A percentile compares a stretch with the other conserved stretches of the same genome.
These are phyloP conservation scores for Beris morrisii DNA, from an alignment of 2,888 invertebrate species.

Conservation along the genomic window DNA sequence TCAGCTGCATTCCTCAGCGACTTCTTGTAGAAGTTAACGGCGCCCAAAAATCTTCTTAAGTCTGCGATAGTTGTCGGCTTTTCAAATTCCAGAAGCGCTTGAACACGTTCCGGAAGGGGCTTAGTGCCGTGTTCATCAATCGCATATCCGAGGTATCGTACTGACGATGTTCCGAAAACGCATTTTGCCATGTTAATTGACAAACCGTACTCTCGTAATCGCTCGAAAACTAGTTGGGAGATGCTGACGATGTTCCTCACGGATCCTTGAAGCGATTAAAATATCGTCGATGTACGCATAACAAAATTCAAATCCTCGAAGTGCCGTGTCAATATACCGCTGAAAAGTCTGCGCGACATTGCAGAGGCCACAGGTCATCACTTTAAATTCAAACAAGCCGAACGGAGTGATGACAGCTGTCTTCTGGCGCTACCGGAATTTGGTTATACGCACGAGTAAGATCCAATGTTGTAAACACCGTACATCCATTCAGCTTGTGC, in stretches of 20 bases:
- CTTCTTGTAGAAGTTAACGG: too few relatives aligned
- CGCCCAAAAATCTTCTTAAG: too few relatives aligned
- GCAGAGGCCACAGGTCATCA: not conserved
- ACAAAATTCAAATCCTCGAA: not conserved
- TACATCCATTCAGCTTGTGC: too few relatives aligned
- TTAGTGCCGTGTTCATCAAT: too few relatives aligned
- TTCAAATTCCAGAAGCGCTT: too few relatives aligned
- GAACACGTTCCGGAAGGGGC: too few relatives aligned
- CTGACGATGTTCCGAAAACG: not conserved
- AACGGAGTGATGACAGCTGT: constrained; percentile 6
- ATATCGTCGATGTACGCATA: not conserved
- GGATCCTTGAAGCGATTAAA: not conserved
- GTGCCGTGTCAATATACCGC: constrained; percentile 9
- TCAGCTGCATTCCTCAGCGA: too few relatives aligned
- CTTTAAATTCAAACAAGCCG: constrained; percentile 6
- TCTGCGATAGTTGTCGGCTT: too few relatives aligned
- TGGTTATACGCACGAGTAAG: not conserved
- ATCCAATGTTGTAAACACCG: not conserved
- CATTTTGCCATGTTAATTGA: not conserved
- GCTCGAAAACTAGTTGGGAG: not conserved
- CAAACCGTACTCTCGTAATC: constrained; percentile 1
- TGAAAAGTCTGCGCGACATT: not conserved
- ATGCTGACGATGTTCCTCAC: not conserved
- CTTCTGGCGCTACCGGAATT: not conserved
- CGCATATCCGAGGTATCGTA: too few relatives aligned